Evolutionary conservation across 2,888 invertebrate species (phyloP).

Genomic region (Spicauda simplicius): DNA sequence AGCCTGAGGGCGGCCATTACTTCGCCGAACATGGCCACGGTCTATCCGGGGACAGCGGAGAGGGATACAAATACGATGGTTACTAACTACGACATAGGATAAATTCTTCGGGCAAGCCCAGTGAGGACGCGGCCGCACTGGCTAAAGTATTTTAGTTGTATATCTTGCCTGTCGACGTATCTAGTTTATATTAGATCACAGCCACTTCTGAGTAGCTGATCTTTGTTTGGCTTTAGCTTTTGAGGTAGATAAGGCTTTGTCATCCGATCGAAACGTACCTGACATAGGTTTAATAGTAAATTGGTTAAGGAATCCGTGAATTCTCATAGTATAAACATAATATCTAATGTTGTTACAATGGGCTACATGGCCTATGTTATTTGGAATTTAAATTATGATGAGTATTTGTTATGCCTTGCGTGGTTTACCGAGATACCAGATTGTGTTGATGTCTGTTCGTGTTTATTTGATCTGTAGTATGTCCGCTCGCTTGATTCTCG

Average conservation of each 20-base stretch:
- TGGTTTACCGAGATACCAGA: conserved; percentile 45
- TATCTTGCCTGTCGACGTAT: conserved; percentile 66
- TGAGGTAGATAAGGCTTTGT: conserved; percentile 52
- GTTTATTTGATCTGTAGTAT: conserved; percentile 41
- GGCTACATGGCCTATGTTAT: conserved; percentile 47
- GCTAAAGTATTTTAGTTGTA: conserved; percentile 59
- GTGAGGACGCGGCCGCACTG: conserved; percentile 53
- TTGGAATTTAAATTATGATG: conserved; percentile 49
- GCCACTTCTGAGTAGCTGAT: conserved; percentile 48
- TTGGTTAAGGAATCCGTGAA: conserved; percentile 58
- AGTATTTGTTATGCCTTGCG: conserved; percentile 41
- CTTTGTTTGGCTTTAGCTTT: conserved; percentile 54
- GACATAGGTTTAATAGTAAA: conserved; percentile 65
- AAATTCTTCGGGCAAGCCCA: conserved; percentile 52
- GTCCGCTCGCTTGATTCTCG: conserved; percentile 55
- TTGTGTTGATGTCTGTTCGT: conserved; percentile 53
- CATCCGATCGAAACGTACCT: conserved; percentile 68
- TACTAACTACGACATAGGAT: conserved; percentile 62
- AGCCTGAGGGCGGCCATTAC: conserved; percentile 64
- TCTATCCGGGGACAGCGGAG: conserved; percentile 63
- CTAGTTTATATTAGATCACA: conserved; percentile 49
- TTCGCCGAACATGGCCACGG: conserved; percentile 62
- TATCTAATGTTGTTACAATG: conserved; percentile 30
- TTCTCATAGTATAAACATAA: conserved; percentile 49
- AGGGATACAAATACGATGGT: conserved; percentile 72